Base-by-base conservation (phyloP, 2,888 invertebrate species). In the Parnassius mnemosyne region DNA sequence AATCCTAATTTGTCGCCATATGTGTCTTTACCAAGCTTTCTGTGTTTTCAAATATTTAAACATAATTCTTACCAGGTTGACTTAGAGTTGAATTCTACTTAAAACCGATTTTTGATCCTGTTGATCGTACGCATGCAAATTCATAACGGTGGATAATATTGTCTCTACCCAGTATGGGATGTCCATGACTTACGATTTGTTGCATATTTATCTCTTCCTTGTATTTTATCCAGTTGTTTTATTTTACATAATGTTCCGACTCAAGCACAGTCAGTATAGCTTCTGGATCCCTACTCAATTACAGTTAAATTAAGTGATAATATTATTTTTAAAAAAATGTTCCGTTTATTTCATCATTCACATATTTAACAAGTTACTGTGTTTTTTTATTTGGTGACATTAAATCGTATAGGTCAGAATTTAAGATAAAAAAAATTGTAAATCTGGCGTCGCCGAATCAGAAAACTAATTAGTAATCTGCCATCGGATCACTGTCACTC, bases 121-220 rank as follows among this genome's bases (percentile, higher is more conserved):
- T 25, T n/a, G 49, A 42, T 13, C 53, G 16, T 13, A 20, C 25
- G 11, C 53, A 57, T 71, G 74, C 66, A 64, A 72, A 73, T 71
- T 76, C 73, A 77, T 87, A 89, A 89, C 89, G 87, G 89, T 86
- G 72, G 70, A 73, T 70, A 66, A 66, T 65, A 66, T 63, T 65
- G 72, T 73, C 72, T 73, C 74, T 70, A 67, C 78, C 85, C 75
- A 77, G 83, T 83, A 84, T 77, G 58, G 86, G 86, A 67, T 74
- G 80, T 74, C 80, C 81, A 80, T 85, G 85, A 84, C 81, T 77
- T 75, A 77, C 82, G 83, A 87, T 88, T 87, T 85, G 87, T 86
- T 83, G 82, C 82, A 82, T 73, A 81, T 83, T 84, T 84, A 83
- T 85, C 81, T 66, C 65, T 63, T 59, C 49, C 58, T 61, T 60